Evolutionary conservation across 2,113 vertebrate species (phyloP).

Genomic region (Bambusicola thoracicus): DNA sequence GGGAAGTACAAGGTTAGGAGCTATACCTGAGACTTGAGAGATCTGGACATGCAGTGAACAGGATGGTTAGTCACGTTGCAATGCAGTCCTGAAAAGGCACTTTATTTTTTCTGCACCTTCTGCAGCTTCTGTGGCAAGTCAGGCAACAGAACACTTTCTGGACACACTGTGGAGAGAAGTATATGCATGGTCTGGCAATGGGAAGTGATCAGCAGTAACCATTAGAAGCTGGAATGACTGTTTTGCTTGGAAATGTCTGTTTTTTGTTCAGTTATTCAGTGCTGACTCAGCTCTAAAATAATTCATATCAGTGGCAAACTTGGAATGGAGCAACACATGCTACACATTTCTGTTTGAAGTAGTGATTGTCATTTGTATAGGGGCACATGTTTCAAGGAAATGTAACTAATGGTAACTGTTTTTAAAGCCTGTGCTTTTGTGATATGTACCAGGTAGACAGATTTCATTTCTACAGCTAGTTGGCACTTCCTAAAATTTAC

Average conservation of each 20-base stretch:
- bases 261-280: not conserved
- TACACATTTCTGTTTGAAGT: slow-evolving; percentile 2
- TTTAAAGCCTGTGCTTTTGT: slow-evolving; percentile 7
- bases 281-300: not conserved
- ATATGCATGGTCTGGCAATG: not conserved
- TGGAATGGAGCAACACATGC: not conserved
- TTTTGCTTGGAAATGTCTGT: not conserved
- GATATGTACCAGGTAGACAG: not conserved
- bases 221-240: not conserved
- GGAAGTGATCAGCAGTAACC: not conserved
- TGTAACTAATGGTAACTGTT: slow-evolving; percentile 18
- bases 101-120: slow-evolving; percentile 31
- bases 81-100: slow-evolving; percentile 34
- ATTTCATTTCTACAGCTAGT: slow-evolving; percentile 3
- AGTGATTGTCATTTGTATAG: not conserved
- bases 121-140: slow-evolving; percentile 20
- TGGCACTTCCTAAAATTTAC: slow-evolving; percentile 11
- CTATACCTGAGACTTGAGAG: not conserved
- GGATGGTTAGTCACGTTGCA: not conserved
- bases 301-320: not conserved
- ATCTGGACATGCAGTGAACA: not conserved
- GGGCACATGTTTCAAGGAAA: slow-evolving; percentile 1
- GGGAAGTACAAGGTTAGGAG: not conserved
- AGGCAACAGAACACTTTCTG: slow-evolving; percentile 41
- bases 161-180: slow-evolving; percentile 25